Evolutionary conservation across 2,797 vertebrate species (phyloP), one percentile per base, ranked within the genome.

Genomic region (Sebastes cheni): DNA sequence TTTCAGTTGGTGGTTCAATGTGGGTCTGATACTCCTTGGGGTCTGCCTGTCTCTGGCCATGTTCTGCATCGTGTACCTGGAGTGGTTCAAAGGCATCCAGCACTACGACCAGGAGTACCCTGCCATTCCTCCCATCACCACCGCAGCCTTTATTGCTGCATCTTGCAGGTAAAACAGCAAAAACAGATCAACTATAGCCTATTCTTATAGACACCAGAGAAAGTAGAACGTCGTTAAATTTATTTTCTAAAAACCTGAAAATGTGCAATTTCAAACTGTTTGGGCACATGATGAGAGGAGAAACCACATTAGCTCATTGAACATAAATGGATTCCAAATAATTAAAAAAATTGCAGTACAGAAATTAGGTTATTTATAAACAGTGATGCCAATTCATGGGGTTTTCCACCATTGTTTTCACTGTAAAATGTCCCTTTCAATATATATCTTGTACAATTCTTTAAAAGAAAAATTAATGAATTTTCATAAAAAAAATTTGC

Each of bases 21-120:
- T 93, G 20, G 97, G 97, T 1, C 61, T 96, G 27, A 83, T 92
- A 55, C 93, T 99, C 23, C 81, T 99, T 78, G 88, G 86, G 0
- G 59, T 95, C 5, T 97, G 97, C 80, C 72, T 99, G 32, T 92
- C 90, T 2, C 83, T 98, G 70, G 98, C 98, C 0, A 90, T 93
- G 29, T 99, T 97, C 90, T 99, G 98, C 90, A 97, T 99, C 1
- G 76, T 98, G 4, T 99, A 99, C 84, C 96, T 99, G 75, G 99
- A 99, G 66, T 99, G 98, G 97, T 97, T 96, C 34, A 91, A 88
- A 84, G 97, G 97, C 65, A 96, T 99, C 71, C 84, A 87, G 71
- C 96, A 99, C 73, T 99, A 99, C 0, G 98, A 99, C 36, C 91
- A 93, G 2, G 94, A 87, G 77, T 98, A 97, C 74, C 99, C 99